Evolutionary conservation across 2,888 invertebrate species (phyloP).

Genomic region (Heliconius ismenius): DNA sequence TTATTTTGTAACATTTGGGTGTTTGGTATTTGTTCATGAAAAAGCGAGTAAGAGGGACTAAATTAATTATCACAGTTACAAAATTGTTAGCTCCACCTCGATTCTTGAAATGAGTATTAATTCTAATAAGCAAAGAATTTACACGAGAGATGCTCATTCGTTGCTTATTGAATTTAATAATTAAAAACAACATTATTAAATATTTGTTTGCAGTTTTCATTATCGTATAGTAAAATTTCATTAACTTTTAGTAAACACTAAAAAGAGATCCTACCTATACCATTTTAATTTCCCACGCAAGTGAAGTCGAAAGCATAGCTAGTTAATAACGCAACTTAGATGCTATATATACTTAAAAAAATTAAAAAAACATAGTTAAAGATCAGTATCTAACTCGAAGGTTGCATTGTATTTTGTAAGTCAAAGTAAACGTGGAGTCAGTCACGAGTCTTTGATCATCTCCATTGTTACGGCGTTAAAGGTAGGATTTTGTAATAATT

Average conservation of each 20-base stretch:
- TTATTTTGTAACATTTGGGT: too few species aligned
- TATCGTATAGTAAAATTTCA: too few species aligned
- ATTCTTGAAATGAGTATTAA: neutral
- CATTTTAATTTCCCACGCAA: too few species aligned
- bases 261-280: too few species aligned
- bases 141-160: neutral
- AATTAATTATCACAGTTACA: neutral
- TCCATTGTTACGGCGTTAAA: slow-evolving; percentile 30
- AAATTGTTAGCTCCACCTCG: neutral
- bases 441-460: slow-evolving; percentile 39
- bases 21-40: too few species aligned
- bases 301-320: too few species aligned
- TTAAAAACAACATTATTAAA: neutral
- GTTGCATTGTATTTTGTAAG: slow-evolving; percentile 32
- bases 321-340: too few species aligned
- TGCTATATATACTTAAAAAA: too few species aligned
- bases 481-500: slow-evolving; percentile 32
- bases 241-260: too few species aligned
- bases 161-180: neutral
- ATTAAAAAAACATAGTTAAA: neutral
- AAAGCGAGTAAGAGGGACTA: neutral
- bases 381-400: slow-evolving; percentile 26
- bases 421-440: slow-evolving; percentile 31
- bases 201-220: too few species aligned
- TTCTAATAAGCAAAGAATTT: neutral